Evolutionary conservation across 2,113 vertebrate genomes (phyloP).

Genomic region (Nestor notabilis): DNA sequence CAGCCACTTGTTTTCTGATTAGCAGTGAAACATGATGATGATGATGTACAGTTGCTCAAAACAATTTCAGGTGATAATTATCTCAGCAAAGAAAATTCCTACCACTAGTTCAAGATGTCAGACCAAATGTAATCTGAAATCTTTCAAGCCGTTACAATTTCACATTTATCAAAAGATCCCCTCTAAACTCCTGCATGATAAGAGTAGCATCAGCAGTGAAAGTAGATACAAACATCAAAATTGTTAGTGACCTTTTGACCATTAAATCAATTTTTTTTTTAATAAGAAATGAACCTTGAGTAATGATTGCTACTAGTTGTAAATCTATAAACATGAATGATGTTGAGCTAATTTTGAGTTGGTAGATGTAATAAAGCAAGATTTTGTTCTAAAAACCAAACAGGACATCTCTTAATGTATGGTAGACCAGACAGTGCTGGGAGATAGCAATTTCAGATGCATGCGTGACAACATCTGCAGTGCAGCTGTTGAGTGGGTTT

Average conservation of each 20-base stretch:
- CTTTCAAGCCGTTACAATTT: neutral
- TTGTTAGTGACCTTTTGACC: neutral
- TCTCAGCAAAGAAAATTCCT: neutral
- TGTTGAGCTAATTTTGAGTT: neutral
- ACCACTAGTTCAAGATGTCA: neutral
- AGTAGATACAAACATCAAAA: neutral
- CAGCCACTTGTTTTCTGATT: constrained; percentile 8
- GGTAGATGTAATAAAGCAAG: neutral
- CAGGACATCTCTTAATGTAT: neutral
- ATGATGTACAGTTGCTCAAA: neutral
- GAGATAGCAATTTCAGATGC: neutral
- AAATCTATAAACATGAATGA: neutral
- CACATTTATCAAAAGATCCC: neutral
- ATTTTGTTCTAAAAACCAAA: neutral
- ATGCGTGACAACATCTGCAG: neutral
- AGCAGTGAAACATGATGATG: neutral
- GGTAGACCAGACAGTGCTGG: neutral
- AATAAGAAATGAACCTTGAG: neutral
- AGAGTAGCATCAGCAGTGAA: neutral
- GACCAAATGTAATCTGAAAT: neutral
- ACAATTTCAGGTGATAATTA: neutral
- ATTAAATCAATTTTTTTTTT: neutral
- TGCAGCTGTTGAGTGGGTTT: neutral
- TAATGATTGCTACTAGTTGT: neutral
- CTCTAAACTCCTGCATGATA: neutral